Conservation (phyloP, 2,888 invertebrate species). For the Papilio gigon region DNA sequence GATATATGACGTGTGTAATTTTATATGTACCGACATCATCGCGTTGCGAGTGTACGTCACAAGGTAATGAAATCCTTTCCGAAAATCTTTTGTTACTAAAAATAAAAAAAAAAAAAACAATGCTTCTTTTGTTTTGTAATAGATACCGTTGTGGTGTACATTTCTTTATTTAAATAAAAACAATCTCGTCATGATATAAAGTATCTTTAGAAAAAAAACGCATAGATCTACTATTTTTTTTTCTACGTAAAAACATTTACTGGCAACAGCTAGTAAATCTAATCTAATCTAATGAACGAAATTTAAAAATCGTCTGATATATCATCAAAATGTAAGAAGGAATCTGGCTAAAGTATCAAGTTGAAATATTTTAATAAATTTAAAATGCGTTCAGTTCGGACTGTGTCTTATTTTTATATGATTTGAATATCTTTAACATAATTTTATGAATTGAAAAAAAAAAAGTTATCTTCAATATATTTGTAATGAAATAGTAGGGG, state of each 20-base stretch:
- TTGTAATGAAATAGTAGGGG: conserved; percentile 56
- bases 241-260: too few species aligned
- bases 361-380: too few species aligned
- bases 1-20: neutral
- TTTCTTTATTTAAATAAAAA: neutral
- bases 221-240: too few species aligned
- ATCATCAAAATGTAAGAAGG: too few species aligned
- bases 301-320: too few species aligned
- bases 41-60: neutral
- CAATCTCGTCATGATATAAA: neutral
- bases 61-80: conserved; percentile 27
- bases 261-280: neutral
- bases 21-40: neutral
- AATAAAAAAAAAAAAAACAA: conserved; percentile 31
- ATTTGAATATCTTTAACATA: conserved; percentile 33
- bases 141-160: conserved; percentile 11
- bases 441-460: conserved; percentile 35
- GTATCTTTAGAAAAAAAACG: neutral
- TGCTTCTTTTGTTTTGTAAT: conserved; percentile 32
- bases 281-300: too few species aligned
- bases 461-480: conserved; percentile 49
- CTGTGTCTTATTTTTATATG: too few species aligned
- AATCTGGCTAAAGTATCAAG: too few species aligned
- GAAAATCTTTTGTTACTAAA: conserved; percentile 31
- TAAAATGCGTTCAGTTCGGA: too few species aligned